A percentile compares a stretch with the other conserved stretches of the same genome.
phyloP scores from a whole-genome alignment of 2,113 vertebrate genomes.

The Carassius carassius region DNA sequence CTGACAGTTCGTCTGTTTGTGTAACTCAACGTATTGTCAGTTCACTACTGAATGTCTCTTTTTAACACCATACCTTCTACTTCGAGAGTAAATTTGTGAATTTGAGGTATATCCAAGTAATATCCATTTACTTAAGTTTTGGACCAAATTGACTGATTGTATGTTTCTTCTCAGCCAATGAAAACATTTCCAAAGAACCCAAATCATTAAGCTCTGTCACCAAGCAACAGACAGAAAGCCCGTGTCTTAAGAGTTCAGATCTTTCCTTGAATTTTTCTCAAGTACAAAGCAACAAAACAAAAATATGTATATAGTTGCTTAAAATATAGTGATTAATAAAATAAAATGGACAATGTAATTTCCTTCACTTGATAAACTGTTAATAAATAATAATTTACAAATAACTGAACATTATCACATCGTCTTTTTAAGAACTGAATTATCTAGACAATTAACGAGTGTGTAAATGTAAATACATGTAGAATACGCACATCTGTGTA shows the following conservation, averaged over 20 bases:
- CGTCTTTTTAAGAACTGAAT: not conserved
- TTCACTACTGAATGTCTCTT: not conserved
- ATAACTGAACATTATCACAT: not conserved
- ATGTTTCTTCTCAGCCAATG: not conserved
- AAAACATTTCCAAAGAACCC: not conserved
- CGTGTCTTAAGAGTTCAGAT: not conserved
- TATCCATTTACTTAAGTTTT: not conserved
- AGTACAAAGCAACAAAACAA: not conserved
- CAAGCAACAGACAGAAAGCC: not conserved
- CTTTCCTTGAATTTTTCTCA: not conserved
- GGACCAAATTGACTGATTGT: too few relatives aligned
- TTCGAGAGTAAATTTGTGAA: not conserved
- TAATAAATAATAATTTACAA: not conserved
- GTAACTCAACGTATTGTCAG: not conserved
- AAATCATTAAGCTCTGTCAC: not conserved
- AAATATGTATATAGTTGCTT: not conserved
- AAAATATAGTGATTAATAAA: not conserved
- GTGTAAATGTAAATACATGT: not conserved
- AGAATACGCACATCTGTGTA: not conserved
- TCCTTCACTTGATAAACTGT: not conserved
- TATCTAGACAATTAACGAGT: not conserved
- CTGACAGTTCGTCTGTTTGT: not conserved
- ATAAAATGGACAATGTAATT: not conserved
- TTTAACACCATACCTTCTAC: not conserved
- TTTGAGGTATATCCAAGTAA: not conserved